Conservation (phyloP, 2,888 invertebrate species). For the Toxonevra muliebris region DNA sequence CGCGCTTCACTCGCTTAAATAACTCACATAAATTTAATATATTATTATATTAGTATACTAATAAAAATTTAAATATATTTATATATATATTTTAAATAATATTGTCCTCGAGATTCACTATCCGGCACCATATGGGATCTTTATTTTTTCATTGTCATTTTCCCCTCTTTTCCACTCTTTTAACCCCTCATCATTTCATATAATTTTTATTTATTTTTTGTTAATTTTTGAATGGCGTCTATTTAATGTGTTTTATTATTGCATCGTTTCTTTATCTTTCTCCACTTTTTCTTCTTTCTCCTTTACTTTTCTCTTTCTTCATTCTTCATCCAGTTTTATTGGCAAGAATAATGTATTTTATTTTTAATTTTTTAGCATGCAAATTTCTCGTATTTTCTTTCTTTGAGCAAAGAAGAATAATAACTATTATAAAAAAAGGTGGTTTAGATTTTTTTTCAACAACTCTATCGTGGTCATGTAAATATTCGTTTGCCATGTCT, state of each 20-base stretch:
- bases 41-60: too few relatives aligned
- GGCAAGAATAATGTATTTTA: slow-evolving; percentile 18
- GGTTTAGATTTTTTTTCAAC: slow-evolving; percentile 14
- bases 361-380: neutral
- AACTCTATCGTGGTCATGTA: neutral
- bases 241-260: slow-evolving; percentile 15
- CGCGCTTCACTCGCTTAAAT: slow-evolving; percentile 1
- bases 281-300: slow-evolving; percentile 6
- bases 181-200: slow-evolving; percentile 8
- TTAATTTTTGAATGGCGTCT: slow-evolving; percentile 33
- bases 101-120: slow-evolving; percentile 48
- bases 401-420: neutral
- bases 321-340: slow-evolving; percentile 14
- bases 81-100: too few relatives aligned
- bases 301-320: slow-evolving; percentile 19
- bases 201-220: slow-evolving; percentile 26
- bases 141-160: slow-evolving; percentile 32
- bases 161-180: slow-evolving; percentile 12
- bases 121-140: slow-evolving; percentile 50
- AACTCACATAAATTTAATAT: too few relatives aligned
- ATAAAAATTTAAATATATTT: too few relatives aligned
- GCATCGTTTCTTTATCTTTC: neutral
- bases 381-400: neutral
- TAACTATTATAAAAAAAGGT: slow-evolving; percentile 13
- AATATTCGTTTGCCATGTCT: slow-evolving; percentile 29